A percentile compares a stretch with the other conserved stretches of the same genome.
Conservation (phyloP, 1,140 invertebrate species). For the Sycobia sp. region DNA sequence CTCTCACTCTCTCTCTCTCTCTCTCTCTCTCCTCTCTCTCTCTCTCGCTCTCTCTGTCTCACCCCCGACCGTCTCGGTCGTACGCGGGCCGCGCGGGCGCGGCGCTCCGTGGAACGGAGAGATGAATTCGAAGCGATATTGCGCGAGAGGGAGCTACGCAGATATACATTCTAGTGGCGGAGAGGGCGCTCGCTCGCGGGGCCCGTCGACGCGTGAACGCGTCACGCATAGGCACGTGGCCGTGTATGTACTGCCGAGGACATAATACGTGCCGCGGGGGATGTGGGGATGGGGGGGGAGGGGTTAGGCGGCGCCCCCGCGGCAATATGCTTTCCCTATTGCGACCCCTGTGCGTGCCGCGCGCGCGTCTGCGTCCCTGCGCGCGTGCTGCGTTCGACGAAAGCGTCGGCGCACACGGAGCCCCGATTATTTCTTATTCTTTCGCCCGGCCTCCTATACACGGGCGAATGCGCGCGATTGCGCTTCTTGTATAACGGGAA, state of each 20-base stretch:
- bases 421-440: conserved; percentile 32
- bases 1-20: neutral
- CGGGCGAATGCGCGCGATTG: conserved; percentile 16
- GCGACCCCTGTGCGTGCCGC: no score
- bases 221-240: conserved; percentile 62
- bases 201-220: conserved; percentile 57
- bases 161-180: no score
- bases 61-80: no score
- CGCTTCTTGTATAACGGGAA: no score
- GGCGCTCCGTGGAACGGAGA: neutral
- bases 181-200: conserved; percentile 16
- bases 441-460: conserved; percentile 5
- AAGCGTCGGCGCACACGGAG: no score
- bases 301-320: neutral
- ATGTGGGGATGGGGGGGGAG: neutral
- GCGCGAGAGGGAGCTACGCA: no score
- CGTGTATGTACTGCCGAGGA: conserved; percentile 43
- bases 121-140: conserved; percentile 48
- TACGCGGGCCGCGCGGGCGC: no score
- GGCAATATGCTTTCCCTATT: conserved; percentile 6
- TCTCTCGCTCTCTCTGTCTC: no score
- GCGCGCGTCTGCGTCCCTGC: neutral
- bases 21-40: neutral
- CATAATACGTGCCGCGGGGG: conserved; percentile 32
- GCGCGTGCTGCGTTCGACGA: no score